Base-by-base conservation (phyloP, 1,140 invertebrate species). In the Trinorchestia longiramus region DNA sequence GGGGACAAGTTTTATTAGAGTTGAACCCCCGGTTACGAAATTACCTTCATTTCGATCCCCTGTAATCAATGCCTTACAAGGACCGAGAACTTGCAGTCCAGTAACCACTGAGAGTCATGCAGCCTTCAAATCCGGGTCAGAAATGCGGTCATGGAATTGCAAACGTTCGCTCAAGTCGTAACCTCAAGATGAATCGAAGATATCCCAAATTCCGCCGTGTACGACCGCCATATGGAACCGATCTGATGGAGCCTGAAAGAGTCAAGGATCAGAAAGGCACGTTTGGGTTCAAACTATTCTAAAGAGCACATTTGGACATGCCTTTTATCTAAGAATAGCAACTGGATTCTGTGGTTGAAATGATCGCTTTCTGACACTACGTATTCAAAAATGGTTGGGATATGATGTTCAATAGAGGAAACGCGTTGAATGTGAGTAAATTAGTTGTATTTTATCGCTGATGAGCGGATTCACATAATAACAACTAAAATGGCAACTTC, bases 241-340 rank as follows among this genome's bases (percentile, higher is more conserved):
- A 94, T 94, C 43, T 94, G 92, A 94, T 94, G 8, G 44, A 94
- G 92, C 19, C 6, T 8, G 40, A 94, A 90, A 94, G 92, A 45
- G 92, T 45, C 92, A 94, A 94, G 92, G 92, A 6, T 40, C 41
- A 44, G 43, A 1, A 45, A 94, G 8, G 92, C 92, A 94, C 92
- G 92, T 45, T 94, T 94, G 92, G 43, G 43, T 43, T 90, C 41
- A 90, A 41, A 90, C 88, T 15, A 1, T 3, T 77, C 62, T 36
- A 11, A 28, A 77, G 62, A 77, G 28, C 62, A 36, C 36, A 77
- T 77, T 77, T 77, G 62, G 62, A 36, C 62, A 36, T 77, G 62
- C 1, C 62, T 77, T 77, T 77, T 77, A 77, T 36, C 28, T 28
- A 77, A 77, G 15, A 23, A 77, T 36, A 77, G 62, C 62, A 36